These are phyloP conservation scores for Diploscapter pachys DNA, from an alignment of 1,140 invertebrate species.

Conservation along the genomic window DNA sequence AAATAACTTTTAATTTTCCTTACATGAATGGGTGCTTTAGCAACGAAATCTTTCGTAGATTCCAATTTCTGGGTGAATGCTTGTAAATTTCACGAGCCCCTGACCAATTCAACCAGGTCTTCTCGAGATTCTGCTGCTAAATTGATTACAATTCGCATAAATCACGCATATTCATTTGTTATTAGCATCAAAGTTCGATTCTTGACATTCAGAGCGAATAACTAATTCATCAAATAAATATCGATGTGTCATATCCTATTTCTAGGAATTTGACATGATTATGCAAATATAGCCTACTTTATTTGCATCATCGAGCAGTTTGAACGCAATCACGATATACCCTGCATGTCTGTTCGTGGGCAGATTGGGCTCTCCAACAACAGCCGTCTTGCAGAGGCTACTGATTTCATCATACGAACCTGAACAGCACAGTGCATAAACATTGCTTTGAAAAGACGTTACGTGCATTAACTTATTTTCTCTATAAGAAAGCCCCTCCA, in stretches of 20 bases:
- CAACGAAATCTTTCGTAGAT: conserved; percentile 47
- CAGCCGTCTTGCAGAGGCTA: conserved; percentile 42
- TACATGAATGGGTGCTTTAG: conserved; percentile 28
- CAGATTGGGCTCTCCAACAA: conserved; percentile 21
- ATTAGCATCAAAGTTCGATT: too few species aligned
- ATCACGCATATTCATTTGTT: too few species aligned
- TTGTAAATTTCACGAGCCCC: conserved; percentile 57
- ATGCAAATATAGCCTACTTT: conserved; percentile 3
- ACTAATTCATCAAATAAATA: too few species aligned
- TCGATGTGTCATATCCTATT: too few species aligned
- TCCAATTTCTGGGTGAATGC: conserved; percentile 51
- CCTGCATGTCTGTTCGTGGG: conserved; percentile 45
- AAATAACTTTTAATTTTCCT: background rate
- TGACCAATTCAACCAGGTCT: conserved; percentile 51
- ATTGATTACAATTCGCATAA: too few species aligned
- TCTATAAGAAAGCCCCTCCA: too few species aligned
- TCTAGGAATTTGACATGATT: too few species aligned
- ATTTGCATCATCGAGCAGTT: conserved; percentile 44
- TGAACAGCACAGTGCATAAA: conserved; percentile 11
- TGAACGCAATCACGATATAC: conserved; percentile 49
- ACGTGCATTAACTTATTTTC: too few species aligned
- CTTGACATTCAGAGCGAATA: too few species aligned
- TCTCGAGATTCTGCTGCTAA: conserved; percentile 42
- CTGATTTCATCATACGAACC: conserved; percentile 50
- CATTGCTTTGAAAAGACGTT: too few species aligned